Evolutionary conservation across 2,888 invertebrate species (phyloP), one percentile per base, ranked within the genome.

Genomic region (Rhamphomyia laevipes): DNA sequence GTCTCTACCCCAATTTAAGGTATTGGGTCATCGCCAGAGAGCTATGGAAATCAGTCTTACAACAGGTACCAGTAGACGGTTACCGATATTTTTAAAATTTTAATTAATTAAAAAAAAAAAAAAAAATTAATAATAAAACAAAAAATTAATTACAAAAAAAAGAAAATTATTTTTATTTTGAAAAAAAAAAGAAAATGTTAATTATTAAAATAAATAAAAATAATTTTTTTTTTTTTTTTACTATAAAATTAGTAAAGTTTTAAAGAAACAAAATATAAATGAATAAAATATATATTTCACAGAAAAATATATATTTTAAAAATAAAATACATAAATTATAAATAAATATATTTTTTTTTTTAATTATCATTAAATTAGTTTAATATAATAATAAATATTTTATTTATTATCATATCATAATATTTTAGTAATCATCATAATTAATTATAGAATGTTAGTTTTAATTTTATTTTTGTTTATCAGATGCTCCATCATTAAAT

Each of bases 1-100:
- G 75, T 90, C 91, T 69, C 84, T 94, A 74, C 93, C 94, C 74
- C 93, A 94, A 80, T 94, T 94, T 85, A 90, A 92, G 82, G 92
- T 93, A 74, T 85, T 93, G 75, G 93, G 93, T 70, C 91, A 92
- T 79, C 86, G 90, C 67, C 92, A 92, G 78, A 86, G 89, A 71
- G 90, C 87, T 68, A 89, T 89, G 86, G 91, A 91, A 78, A 91
- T 92, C 80, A 88, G 89, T 76, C 86, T 93, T 70, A 91, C 91
- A 73, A 92, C 92, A 86, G 92, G 92, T 93, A 88, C 74, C 74
- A 73, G 69, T 75, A 69, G 74, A 70, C 70, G 70, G 70, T 70
- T 67, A 70, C 70, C 70, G 70, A 66, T 67, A 67, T 61, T 56
- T 60, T 35, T n/a, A 35, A 35, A 35, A 35, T n/a, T 35, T 35